phyloP scores from a whole-genome alignment of 2,113 vertebrate genomes.

The Python bivittatus region DNA sequence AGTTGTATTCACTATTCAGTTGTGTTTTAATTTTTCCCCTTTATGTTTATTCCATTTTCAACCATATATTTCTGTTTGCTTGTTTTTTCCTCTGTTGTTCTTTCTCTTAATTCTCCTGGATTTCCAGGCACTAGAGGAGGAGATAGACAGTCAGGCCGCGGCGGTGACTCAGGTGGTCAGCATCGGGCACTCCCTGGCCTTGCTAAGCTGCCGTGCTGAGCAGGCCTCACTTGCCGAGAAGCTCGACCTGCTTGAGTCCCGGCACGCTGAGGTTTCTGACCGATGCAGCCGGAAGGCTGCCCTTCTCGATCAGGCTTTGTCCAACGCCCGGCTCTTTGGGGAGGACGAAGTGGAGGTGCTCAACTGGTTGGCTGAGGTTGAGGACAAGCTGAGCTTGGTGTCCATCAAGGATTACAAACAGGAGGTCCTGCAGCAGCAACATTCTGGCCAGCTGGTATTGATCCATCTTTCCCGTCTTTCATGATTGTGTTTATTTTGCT shows the following conservation, averaged over 20 bases:
- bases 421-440: constrained; percentile 89
- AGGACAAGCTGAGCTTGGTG: constrained; percentile 90
- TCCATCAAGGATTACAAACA: constrained; percentile 89
- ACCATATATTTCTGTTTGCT: constrained; percentile 67
- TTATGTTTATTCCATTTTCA: constrained; percentile 25
- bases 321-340: constrained; percentile 94
- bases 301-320: constrained; percentile 91
- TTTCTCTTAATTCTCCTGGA: constrained; percentile 46
- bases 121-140: constrained; percentile 90
- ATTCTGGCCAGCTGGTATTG: constrained; percentile 92
- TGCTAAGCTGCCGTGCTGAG: constrained; percentile 85
- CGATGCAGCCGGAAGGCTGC: constrained; percentile 83
- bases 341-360: constrained; percentile 99
- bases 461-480: constrained; percentile 50
- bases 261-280: constrained; percentile 83
- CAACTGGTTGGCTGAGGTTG: constrained; percentile 98
- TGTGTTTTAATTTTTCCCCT: constrained; percentile 29
- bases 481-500: constrained; percentile 24
- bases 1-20: constrained; percentile 42
- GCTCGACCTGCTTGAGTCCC: constrained; percentile 79
- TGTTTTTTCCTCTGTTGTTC: constrained; percentile 74
- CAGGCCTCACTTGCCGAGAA: constrained; percentile 83
- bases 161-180: constrained; percentile 80
- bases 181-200: constrained; percentile 83
- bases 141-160: constrained; percentile 80